These are phyloP conservation scores for Ciconia stormi DNA, from an alignment of 2,113 vertebrate species.

Conservation along the genomic window DNA sequence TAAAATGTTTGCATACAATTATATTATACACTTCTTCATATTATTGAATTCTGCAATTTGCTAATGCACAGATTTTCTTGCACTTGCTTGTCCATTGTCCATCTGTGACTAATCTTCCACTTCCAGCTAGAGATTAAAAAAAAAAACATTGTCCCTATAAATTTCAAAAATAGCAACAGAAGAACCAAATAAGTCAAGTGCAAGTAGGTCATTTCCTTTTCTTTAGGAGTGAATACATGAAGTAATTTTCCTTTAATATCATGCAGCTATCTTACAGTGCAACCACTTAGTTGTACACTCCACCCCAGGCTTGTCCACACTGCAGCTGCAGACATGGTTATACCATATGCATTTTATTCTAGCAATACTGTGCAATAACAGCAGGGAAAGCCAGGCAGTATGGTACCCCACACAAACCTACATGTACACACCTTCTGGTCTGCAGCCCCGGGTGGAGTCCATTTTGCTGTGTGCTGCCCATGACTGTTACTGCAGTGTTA, in stretches of 20 bases:
- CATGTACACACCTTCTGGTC: rapidly evolving
- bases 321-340: neutral
- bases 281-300: neutral
- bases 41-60: neutral
- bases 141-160: neutral
- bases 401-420: neutral
- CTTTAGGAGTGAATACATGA: neutral
- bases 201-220: neutral
- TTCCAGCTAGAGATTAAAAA: neutral
- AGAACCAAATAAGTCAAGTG: neutral
- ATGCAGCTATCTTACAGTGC: rapidly evolving
- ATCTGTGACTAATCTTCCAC: neutral
- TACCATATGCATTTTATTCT: neutral
- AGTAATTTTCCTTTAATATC: neutral
- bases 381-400: neutral
- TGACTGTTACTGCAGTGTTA: neutral
- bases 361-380: neutral
- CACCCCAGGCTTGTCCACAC: neutral
- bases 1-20: neutral
- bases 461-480: neutral
- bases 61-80: neutral
- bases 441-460: neutral
- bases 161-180: neutral
- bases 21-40: neutral
- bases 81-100: neutral